These are phyloP conservation scores for Mechanitis mazaeus DNA, from an alignment of 2,888 invertebrate genomes.

Conservation along the genomic window DNA sequence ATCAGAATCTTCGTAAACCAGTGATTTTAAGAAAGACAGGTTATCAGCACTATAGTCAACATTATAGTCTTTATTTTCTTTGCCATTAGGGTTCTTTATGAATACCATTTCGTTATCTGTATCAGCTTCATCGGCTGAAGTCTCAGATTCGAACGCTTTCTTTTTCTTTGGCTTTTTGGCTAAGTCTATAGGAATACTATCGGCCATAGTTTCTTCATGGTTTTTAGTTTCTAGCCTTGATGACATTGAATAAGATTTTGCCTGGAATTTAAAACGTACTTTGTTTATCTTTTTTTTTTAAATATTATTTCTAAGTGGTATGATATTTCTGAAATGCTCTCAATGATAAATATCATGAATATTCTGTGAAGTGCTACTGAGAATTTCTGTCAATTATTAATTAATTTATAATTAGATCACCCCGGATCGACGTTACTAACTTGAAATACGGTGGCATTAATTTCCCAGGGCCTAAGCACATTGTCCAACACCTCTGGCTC, in stretches of 20 bases:
- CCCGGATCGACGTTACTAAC: slow-evolving; percentile 35
- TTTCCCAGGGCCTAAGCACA: slow-evolving; percentile 83
- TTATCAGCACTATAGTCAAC: slow-evolving; percentile 64
- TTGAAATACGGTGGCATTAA: slow-evolving; percentile 80
- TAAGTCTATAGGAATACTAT: slow-evolving; percentile 40
- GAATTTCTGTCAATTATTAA: too few species aligned
- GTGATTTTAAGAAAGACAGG: slow-evolving; percentile 66
- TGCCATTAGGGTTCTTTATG: slow-evolving; percentile 63
- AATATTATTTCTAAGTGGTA: too few species aligned
- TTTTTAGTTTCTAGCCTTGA: slow-evolving; percentile 51
- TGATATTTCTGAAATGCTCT: too few species aligned
- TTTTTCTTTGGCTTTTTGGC: slow-evolving; percentile 48
- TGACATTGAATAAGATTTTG: slow-evolving; percentile 77
- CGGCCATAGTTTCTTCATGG: slow-evolving; percentile 44
- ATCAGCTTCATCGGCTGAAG: slow-evolving; percentile 77
- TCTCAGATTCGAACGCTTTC: slow-evolving; percentile 73
- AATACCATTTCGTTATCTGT: slow-evolving; percentile 78
- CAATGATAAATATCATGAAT: too few species aligned
- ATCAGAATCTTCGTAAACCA: slow-evolving; percentile 82
- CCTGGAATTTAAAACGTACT: slow-evolving; percentile 45
- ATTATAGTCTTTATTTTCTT: slow-evolving; percentile 49
- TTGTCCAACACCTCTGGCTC: slow-evolving; percentile 85
- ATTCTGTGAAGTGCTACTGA: too few species aligned
- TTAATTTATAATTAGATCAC: background rate
- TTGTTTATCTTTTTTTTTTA: background rate